Evolutionary conservation across 2,888 invertebrate genomes (phyloP).

Genomic region (Drosophila anomelani): DNA sequence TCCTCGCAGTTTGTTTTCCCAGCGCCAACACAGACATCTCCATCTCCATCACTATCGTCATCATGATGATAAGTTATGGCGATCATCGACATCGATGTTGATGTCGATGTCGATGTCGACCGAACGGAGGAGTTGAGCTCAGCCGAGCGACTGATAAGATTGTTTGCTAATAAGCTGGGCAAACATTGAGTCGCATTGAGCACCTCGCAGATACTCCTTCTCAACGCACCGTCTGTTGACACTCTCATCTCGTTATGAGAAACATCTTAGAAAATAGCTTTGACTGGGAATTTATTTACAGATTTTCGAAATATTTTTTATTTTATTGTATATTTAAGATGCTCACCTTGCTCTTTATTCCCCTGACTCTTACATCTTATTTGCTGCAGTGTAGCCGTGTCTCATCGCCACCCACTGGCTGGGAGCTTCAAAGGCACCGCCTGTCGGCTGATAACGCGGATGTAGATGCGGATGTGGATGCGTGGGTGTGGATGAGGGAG

Average conservation of each 20-base stretch:
- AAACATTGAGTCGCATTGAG: conserved; percentile 57
- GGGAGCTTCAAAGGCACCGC: conserved; percentile 57
- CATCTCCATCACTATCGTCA: conserved; percentile 20
- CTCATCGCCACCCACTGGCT: conserved; percentile 14
- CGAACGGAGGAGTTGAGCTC: conserved; percentile 13
- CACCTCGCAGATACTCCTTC: background rate
- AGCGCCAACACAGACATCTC: conserved; percentile 64
- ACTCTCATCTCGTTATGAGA: conserved; percentile 21
- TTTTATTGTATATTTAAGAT: background rate
- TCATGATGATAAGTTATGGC: conserved; percentile 25
- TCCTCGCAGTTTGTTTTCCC: conserved; percentile 62
- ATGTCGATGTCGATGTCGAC: conserved; percentile 29
- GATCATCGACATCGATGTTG: conserved; percentile 33
- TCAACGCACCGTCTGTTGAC: conserved; percentile 8
- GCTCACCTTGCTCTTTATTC: no score
- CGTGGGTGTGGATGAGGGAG: conserved; percentile 15
- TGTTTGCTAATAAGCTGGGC: conserved; percentile 76
- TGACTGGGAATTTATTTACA: background rate
- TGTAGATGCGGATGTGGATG: conserved; percentile 56
- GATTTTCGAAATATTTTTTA: background rate
- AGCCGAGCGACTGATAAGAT: conserved; percentile 65
- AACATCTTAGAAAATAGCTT: conserved; percentile 1
- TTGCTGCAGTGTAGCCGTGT: conserved; percentile 14
- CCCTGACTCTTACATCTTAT: background rate
- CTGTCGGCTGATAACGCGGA: conserved; percentile 55